These are phyloP conservation scores for Abrostola triplasia DNA, from an alignment of 2,888 invertebrate species.

Conservation along the genomic window DNA sequence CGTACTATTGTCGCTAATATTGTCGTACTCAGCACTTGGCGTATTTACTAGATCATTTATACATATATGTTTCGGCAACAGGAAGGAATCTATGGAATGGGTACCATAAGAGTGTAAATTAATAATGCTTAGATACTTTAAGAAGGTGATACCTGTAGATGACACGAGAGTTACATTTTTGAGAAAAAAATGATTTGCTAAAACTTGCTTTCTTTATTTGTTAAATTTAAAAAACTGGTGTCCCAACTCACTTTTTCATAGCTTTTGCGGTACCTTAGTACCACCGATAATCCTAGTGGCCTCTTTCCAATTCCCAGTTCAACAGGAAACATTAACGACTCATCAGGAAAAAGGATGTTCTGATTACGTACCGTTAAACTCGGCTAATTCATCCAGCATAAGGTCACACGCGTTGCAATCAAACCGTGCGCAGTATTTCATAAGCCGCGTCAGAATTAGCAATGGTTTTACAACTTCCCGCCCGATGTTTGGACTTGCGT, in stretches of 20 bases:
- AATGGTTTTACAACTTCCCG: constrained; percentile 58
- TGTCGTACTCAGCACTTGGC: no score
- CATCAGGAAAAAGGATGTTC: neutral
- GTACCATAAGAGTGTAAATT: no score
- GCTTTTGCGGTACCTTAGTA: neutral
- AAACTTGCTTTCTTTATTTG: neutral
- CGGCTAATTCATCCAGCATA: constrained; percentile 10
- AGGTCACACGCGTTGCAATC: constrained; percentile 19
- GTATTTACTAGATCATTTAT: no score
- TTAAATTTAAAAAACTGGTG: neutral
- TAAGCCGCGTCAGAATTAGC: constrained; percentile 57
- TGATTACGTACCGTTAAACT: constrained; percentile 6
- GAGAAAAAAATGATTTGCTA: no score
- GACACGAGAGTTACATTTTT: no score
- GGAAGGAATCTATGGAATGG: neutral
- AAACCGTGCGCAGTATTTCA: constrained; percentile 41
- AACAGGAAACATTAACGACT: constrained; percentile 6
- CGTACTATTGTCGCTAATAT: neutral
- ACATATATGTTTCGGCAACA: neutral
- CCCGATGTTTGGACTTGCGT: constrained; percentile 59
- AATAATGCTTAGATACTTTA: no score
- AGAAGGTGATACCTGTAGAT: no score
- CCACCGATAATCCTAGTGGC: neutral
- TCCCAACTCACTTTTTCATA: neutral
- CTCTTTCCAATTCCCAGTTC: constrained; percentile 7